Evolutionary conservation across 1,140 invertebrate species (phyloP), one percentile per base, ranked within the genome.

Genomic region (Drosophila funebris): DNA sequence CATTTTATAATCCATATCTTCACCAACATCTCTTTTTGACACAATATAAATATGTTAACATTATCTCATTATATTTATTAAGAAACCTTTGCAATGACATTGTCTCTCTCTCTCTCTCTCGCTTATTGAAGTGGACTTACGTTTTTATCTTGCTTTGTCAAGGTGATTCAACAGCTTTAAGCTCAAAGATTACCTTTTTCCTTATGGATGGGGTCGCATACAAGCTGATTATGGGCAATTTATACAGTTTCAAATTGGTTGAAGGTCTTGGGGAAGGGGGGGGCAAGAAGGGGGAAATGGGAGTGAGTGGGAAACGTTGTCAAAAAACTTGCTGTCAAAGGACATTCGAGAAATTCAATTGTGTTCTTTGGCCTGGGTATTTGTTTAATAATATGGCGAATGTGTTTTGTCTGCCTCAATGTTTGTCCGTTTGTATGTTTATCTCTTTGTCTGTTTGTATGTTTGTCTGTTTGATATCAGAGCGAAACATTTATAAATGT

Each of bases 401-500:
- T 66, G 61, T 73, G 29, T 61, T 43, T 50, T 46, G 54, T 67
- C 44, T 13, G 57, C 9, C 44, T 9, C 16, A 31, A 31, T 58
- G 67, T 68, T 67, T 72, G 77, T 52, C 13, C 29, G 41, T 43
- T 22, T 31, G 9, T 46, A 9, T 31, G 61, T 50, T 54, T 69
- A 29, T 64, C 24, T 44, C 41, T 64, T 31, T 14, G 11, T 31
- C 48, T 46, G 71, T 29, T 48, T 52, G 53, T 44, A 27, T 60
- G 64, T 60, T 36, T 46, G 62, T 57, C 31, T 70, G 75, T 67
- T 78, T 83, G 79, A 70, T 82, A 78, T 70, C 48, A 72, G 58
- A 44, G 69, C 18, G 50, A 46, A 80, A 76, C 78, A 82, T 82
- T 82, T 82, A 83, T 61, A 83, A 78, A 72, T 78, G 79, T 82